Evolutionary conservation across 2,113 vertebrate genomes (phyloP).

Genomic region (Raphicerus campestris): DNA sequence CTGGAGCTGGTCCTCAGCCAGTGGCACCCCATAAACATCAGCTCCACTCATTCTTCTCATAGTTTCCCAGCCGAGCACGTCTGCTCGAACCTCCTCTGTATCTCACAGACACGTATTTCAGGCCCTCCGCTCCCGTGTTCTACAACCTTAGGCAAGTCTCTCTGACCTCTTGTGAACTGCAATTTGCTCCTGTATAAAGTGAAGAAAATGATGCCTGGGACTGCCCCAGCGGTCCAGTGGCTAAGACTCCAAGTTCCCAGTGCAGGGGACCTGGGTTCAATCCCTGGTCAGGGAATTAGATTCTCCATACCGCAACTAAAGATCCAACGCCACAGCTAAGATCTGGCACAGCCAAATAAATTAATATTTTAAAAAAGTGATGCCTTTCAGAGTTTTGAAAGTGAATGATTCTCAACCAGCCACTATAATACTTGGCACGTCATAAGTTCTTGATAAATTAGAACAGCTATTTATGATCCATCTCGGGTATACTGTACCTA

Average conservation of each 20-base stretch:
- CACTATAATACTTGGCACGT: fast-evolving
- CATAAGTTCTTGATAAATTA: fast-evolving
- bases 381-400: not conserved
- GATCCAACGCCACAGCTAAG: not conserved
- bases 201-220: not conserved
- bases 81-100: not conserved
- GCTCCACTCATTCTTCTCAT: not conserved
- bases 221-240: not conserved
- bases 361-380: not conserved
- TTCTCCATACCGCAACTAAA: not conserved
- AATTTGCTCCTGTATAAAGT: not conserved
- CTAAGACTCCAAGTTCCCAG: not conserved
- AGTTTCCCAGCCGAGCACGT: not conserved
- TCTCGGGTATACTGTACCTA: not conserved
- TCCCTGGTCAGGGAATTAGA: not conserved
- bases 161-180: not conserved
- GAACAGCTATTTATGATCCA: not conserved
- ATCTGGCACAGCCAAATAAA: not conserved
- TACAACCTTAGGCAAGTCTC: not conserved
- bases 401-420: not conserved
- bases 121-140: not conserved
- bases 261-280: not conserved
- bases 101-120: not conserved
- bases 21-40: not conserved
- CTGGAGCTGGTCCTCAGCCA: not conserved